These are phyloP conservation scores for Phortica variegata DNA, from an alignment of 1,140 invertebrate genomes.

Conservation along the genomic window DNA sequence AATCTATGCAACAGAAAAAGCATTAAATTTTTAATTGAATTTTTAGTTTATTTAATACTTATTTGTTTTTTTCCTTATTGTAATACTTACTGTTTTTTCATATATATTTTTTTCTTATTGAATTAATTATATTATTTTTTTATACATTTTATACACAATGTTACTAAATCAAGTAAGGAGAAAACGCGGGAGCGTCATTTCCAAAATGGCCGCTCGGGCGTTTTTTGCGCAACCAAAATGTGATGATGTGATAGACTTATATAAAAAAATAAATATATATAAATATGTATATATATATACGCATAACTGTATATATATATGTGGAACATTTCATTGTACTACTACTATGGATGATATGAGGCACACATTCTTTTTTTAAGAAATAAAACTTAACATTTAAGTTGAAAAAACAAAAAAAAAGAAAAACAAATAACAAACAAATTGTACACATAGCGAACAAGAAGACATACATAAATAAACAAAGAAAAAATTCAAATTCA, in stretches of 20 bases:
- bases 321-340: neutral
- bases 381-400: constrained; percentile 49
- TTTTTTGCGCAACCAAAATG: constrained; percentile 50
- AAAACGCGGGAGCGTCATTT: constrained; percentile 3
- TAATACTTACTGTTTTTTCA: constrained; percentile 18
- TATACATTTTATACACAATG: constrained; percentile 34
- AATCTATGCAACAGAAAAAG: neutral
- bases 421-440: constrained; percentile 25
- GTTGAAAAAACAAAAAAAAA: constrained; percentile 28
- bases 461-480: constrained; percentile 13
- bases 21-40: neutral
- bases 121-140: constrained; percentile 23
- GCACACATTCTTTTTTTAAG: constrained; percentile 47
- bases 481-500: no score
- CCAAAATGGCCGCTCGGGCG: constrained; percentile 4
- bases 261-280: constrained; percentile 32
- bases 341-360: constrained; percentile 51
- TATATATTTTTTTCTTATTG: constrained; percentile 15
- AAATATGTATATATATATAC: constrained; percentile 11
- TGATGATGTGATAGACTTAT: constrained; percentile 54
- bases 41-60: constrained; percentile 16
- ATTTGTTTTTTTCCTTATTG: constrained; percentile 13
- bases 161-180: constrained; percentile 28
- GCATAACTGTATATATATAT: constrained; percentile 2
- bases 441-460: constrained; percentile 12